phyloP scores from a whole-genome alignment of 2,888 invertebrate genomes.

The Phytoseiulus persimilis region DNA sequence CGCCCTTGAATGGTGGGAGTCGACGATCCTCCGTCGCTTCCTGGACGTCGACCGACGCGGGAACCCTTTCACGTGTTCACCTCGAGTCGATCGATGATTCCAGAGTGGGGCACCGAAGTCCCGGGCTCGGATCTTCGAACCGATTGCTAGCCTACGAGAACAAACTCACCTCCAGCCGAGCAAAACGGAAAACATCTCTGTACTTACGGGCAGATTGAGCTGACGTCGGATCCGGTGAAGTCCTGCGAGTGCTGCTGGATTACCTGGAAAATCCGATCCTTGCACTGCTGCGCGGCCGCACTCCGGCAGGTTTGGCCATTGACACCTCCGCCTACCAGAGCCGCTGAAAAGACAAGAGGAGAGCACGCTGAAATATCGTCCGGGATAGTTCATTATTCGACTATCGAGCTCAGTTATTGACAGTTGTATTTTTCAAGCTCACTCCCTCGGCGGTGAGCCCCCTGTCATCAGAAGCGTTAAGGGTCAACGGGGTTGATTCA shows the following conservation, averaged over 20 bases:
- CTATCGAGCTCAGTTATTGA: background rate
- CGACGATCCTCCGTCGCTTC: no score
- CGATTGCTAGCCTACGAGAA: no score
- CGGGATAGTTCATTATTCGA: background rate
- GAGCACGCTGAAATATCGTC: background rate
- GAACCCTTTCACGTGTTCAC: no score
- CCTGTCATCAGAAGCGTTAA: background rate
- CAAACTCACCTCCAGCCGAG: background rate
- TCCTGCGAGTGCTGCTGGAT: conserved; percentile 26
- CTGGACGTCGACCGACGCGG: no score
- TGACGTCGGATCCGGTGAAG: conserved; percentile 18
- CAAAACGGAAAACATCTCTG: no score
- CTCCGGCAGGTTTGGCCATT: conserved; percentile 28
- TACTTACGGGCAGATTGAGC: conserved; percentile 11
- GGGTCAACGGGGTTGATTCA: background rate
- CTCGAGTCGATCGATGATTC: no score
- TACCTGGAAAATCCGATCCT: conserved; percentile 24
- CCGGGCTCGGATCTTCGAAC: no score
- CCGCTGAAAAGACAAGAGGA: background rate
- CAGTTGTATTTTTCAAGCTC: background rate
- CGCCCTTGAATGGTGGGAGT: no score
- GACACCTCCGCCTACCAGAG: background rate
- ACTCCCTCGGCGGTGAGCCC: background rate
- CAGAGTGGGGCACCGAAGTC: no score
- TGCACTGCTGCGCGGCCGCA: conserved; percentile 24